Base-by-base conservation (phyloP, 2,888 invertebrate genomes). In the Polylopha cassiicola region DNA sequence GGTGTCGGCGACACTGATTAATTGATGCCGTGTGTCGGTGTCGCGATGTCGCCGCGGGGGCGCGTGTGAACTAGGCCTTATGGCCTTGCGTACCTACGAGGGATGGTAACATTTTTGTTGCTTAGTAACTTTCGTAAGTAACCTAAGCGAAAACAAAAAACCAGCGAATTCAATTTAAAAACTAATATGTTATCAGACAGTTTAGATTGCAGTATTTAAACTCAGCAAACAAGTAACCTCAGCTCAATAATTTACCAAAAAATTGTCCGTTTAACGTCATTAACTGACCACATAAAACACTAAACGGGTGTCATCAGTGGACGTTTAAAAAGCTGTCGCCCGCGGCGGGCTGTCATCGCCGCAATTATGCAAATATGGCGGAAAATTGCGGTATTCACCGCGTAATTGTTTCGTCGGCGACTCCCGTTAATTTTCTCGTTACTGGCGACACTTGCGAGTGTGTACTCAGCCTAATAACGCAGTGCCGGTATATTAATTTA, bases 11-110 rank as follows among this genome's bases (percentile, higher is more conserved):
- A 41, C 41, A 26, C 21, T 41, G 41, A 41, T 41, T 41, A 41
- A 41, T 41, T 11, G 34, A 8, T 16, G 33, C 11, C 15, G 33
- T 6, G 11, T 16, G 33, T 11, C 15, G 33, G 8, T 41, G 36
- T 41, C 41, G 41, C 41, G 36, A 41, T 41, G 41, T 41, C 41
- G 41, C 36, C 34, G 41, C 18, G n/a, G n/a, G n/a, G n/a, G n/a
- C n/a, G 6, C 30, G 36, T 41, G 41, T 36, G 41, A 41, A 41
- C 41, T 21, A 8, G 9, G 36, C 41, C 41, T 34, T 41, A 36
- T 41, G 41, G 22, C 29, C n/a, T n/a, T n/a, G n/a, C n/a, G n/a
- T n/a, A n/a, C n/a, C n/a, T n/a, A n/a, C n/a, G n/a, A n/a, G n/a
- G n/a, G n/a, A n/a, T n/a, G n/a, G n/a, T n/a, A n/a, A n/a, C n/a